Conservation (phyloP, 2,888 invertebrate species). For the Ischnura elegans region DNA sequence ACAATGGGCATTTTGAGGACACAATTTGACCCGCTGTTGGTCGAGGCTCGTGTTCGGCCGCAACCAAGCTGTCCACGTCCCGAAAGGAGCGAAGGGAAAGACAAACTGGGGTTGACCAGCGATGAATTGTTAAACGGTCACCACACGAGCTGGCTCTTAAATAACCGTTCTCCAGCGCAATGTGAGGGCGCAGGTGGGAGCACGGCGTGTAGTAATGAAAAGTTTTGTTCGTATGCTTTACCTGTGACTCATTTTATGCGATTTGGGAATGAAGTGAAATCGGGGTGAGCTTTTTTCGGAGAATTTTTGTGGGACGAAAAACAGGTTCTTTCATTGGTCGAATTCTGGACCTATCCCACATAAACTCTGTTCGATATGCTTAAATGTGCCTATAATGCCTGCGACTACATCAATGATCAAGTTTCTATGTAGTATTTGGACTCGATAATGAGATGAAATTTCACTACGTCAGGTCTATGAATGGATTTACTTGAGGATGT, state of each 20-base stretch:
- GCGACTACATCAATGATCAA: no score
- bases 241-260: background rate
- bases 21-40: background rate
- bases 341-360: no score
- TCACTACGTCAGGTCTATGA: no score
- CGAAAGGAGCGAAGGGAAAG: background rate
- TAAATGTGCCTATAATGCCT: no score
- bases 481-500: no score
- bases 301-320: no score
- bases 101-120: background rate
- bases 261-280: background rate
- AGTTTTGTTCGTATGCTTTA: background rate
- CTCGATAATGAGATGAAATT: no score
- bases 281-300: background rate
- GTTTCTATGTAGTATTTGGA: no score
- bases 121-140: conserved; percentile 9
- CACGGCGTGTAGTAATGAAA: background rate
- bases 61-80: background rate
- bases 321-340: no score
- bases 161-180: background rate
- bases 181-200: background rate
- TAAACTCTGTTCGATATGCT: no score
- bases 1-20: background rate
- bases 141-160: background rate
- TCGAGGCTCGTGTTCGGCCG: background rate